Evolutionary conservation across 2,888 invertebrate genomes (phyloP), one percentile per base, ranked within the genome.

Genomic region (Netelia fuscicornis): DNA sequence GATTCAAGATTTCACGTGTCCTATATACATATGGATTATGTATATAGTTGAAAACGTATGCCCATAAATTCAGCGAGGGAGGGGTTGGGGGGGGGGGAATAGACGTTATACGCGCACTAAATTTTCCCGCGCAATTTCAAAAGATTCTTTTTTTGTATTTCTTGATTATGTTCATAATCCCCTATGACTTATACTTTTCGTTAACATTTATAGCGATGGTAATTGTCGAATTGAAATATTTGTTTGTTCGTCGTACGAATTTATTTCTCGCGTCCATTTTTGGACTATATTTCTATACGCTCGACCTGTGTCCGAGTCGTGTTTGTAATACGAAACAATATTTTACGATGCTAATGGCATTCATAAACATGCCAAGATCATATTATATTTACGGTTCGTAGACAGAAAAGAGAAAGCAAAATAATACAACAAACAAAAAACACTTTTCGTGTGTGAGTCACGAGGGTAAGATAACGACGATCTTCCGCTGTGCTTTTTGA

Each of bases 1-100:
- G 67, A 77, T 82, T 65, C 79, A 76, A 85, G 82, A 85, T 85
- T 85, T 76, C 79, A 58, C 62, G 60, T 44, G 64, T 70, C 62
- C 23, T 60, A 54, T 25, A 67, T 48, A 37, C 48, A 13, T 71
- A 56, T 71, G n/a, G 42, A 71, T 71, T 62, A 68, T 37, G 48
- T 30, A 52, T 25, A 58, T 30, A 30, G 30, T 3, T 30, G 30
- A 5, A 30, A 30, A 30, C 30, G 30, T 30, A 30, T 30, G 30
- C 17, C 75, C 64, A 75, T 65, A 75, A 75, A 75, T 75, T 64
- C 54, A 52, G 17, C 17, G 17, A 17, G 17, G 17, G 17, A 17
- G 17, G 17, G 17, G 17, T 0, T 0, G 17, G 17, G 17, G 17
- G 17, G 17, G 17, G 17, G 30, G 54, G 64, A 10, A 8, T 20